Evolutionary conservation across 1,140 invertebrate genomes (phyloP).

Genomic region (Orchesella cincta): DNA sequence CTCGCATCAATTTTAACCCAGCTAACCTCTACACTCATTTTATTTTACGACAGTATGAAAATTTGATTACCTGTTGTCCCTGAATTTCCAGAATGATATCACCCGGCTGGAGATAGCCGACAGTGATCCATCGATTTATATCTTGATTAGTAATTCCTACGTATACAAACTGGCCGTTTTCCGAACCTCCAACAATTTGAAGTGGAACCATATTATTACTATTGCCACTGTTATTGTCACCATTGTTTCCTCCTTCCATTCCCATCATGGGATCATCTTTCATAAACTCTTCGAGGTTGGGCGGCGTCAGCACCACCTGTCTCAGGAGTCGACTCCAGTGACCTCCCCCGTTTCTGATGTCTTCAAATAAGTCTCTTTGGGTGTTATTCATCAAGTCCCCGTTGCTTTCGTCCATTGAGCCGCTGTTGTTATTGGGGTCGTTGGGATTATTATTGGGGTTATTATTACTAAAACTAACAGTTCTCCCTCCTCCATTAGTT

Average conservation of each 20-base stretch:
- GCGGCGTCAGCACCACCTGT: slow-evolving; percentile 43
- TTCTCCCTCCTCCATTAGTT: background rate
- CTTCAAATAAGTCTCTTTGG: slow-evolving; percentile 48
- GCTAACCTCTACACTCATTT: no score
- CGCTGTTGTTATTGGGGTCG: slow-evolving; percentile 46
- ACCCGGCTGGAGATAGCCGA: slow-evolving; percentile 55
- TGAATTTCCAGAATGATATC: slow-evolving; percentile 67
- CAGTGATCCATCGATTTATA: slow-evolving; percentile 57
- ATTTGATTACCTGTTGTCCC: slow-evolving; percentile 62
- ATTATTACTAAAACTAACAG: slow-evolving; percentile 3
- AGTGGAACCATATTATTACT: slow-evolving; percentile 30
- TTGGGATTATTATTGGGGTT: slow-evolving; percentile 25
- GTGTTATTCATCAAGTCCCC: slow-evolving; percentile 7
- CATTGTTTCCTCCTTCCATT: background rate
- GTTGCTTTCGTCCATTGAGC: slow-evolving; percentile 9
- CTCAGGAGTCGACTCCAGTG: slow-evolving; percentile 50
- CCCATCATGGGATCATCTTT: slow-evolving; percentile 1
- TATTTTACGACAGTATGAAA: no score
- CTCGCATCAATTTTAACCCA: background rate
- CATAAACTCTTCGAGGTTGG: background rate
- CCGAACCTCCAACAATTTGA: slow-evolving; percentile 60
- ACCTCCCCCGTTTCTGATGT: slow-evolving; percentile 48
- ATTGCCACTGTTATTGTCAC: background rate
- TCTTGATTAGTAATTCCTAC: slow-evolving; percentile 55
- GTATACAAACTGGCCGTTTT: slow-evolving; percentile 64